phyloP scores from a whole-genome alignment of 2,797 vertebrate genomes.

The Sternotherus odoratus region DNA sequence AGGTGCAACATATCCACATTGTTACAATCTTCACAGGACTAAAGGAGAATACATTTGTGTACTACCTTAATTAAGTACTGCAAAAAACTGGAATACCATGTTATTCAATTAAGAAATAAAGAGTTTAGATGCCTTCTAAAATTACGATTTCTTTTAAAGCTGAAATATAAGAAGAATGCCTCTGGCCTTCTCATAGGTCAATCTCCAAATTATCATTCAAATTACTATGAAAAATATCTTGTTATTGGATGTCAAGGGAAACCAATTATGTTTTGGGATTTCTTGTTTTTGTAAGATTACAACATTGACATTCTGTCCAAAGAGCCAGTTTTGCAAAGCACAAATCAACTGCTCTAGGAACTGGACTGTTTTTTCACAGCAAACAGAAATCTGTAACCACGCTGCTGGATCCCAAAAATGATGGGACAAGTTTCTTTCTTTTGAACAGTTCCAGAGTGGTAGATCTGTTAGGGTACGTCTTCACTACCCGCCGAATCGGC shows the following conservation, averaged over 20 bases:
- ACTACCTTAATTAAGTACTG: background rate
- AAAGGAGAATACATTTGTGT: background rate
- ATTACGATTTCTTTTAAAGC: background rate
- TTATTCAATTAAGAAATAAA: background rate
- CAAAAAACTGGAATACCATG: background rate
- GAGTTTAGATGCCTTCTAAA: background rate
- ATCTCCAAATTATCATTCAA: background rate
- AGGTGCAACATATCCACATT: background rate
- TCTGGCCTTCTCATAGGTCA: background rate
- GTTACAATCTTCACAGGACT: background rate
- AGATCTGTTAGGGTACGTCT: too few relatives aligned
- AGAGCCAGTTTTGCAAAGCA: conserved; percentile 63
- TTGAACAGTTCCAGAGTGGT: conserved; percentile 6
- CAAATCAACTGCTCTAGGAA: conserved; percentile 58
- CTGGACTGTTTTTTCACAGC: conserved; percentile 42
- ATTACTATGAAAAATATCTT: background rate
- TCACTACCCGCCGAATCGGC: too few relatives aligned
- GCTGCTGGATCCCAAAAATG: conserved; percentile 65
- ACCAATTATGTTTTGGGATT: conserved; percentile 48
- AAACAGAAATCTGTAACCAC: conserved; percentile 52
- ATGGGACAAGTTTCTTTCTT: conserved; percentile 58
- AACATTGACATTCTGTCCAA: conserved; percentile 47
- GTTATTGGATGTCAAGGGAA: background rate
- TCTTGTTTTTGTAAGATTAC: conserved; percentile 56
- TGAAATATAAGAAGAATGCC: background rate